Percentiles rank a stretch among this genome's conserved stretches.
These are phyloP conservation scores for Caerostris darwini DNA, from an alignment of 1,140 invertebrate genomes.

Conservation along the genomic window DNA sequence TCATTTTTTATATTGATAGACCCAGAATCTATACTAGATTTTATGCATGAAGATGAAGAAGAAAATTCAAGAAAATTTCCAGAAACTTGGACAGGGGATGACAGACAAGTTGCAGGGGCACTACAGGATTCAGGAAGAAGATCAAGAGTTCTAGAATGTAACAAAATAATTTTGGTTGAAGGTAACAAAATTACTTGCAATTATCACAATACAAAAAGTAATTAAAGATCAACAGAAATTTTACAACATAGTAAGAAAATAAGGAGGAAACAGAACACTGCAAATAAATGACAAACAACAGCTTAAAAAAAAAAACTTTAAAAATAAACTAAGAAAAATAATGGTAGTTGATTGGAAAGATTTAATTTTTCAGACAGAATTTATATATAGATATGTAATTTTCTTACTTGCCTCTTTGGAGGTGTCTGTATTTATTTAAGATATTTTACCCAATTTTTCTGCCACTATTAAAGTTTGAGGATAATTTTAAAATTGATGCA, in stretches of 20 bases:
- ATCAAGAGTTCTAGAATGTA: slow-evolving; percentile 58
- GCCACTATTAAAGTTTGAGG: no score
- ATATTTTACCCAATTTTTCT: no score
- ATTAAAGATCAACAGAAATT: slow-evolving; percentile 9
- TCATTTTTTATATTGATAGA: background rate
- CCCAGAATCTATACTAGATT: slow-evolving; percentile 12
- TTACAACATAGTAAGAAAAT: background rate
- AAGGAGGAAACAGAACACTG: background rate
- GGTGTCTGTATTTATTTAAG: no score
- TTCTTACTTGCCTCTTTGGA: no score
- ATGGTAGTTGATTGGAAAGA: background rate
- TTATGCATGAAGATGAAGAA: background rate
- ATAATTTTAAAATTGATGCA: no score
- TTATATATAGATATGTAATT: no score
- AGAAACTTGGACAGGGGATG: slow-evolving; percentile 82
- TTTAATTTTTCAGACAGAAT: no score
- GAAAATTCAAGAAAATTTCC: slow-evolving; percentile 65
- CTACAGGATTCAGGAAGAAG: slow-evolving; percentile 79
- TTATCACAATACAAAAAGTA: background rate
- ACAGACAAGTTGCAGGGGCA: slow-evolving; percentile 86
- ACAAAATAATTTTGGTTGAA: background rate
- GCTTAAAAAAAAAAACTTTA: no score
- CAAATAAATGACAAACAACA: background rate
- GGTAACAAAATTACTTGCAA: background rate
- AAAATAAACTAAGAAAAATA: background rate